Evolutionary conservation across 2,888 invertebrate genomes (phyloP), one percentile per base, ranked within the genome.

Genomic region (Scaptomyza flava): DNA sequence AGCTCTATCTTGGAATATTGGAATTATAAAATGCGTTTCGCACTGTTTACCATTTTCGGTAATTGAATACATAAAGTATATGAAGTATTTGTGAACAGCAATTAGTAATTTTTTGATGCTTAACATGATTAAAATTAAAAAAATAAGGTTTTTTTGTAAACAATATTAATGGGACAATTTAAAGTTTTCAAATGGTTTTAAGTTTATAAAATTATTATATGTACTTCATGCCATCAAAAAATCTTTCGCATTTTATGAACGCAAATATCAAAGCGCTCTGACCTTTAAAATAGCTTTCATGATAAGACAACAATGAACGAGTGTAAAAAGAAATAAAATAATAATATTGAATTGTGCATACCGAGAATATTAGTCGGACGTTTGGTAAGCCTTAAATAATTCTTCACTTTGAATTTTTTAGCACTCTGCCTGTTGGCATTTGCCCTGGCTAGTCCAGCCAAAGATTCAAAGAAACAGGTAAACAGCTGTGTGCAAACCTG

Each of bases 11-110:
- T 59, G 66, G 58, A 77, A 79, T 70, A 74, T 67, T 64, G 31
- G 72, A 71, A 73, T 61, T 63, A 57, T 67, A 84, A 84, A 81
- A 90, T 90, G 90, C 91, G 91, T 79, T 89, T 90, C 68, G 79
- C 78, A 65, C 75, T 87, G 68, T 79, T 76, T 70, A 81, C 69
- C 72, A 73, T 89, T 48, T 62, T 89, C 52, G 88, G 89, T 89
- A 88, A 81, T 36, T 59, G 7, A 23, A 9, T 45, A 52, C 17
- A 17, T 17, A 34, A 3, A 36, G 23, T 17, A 1, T 41, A 41
- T 36, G 12, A 3, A 9, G 48, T 17, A 62, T 38, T n/a, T 27
- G 7, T n/a, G n/a, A n/a, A 53, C 9, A 20, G 8, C 17, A 12
- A 36, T 7, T 27, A 50, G 0, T 0, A 9, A 31, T 8, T 9